Conservation (phyloP, 2,113 vertebrate species). For the Chunga burmeisteri region DNA sequence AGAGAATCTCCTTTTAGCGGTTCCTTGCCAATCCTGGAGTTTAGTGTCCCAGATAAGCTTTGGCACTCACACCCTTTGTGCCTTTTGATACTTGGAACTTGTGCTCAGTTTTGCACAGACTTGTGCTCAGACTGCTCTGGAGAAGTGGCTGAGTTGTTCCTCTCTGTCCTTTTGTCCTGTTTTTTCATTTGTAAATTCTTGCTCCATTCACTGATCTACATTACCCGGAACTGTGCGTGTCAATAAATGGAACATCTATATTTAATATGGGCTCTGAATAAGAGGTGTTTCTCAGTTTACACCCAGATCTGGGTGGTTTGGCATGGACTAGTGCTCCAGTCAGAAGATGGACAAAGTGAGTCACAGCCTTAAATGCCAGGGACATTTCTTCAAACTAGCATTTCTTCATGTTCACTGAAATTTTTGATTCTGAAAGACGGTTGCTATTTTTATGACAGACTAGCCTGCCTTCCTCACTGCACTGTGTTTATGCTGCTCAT, state of each 20-base stretch:
- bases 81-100: not conserved
- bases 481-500: not conserved
- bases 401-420: not conserved
- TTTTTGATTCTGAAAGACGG: not conserved
- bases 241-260: not conserved
- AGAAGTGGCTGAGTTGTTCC: not conserved
- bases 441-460: not conserved
- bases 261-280: not conserved
- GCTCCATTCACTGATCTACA: not conserved
- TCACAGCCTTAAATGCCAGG: slow-evolving; percentile 15
- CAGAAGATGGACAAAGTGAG: not conserved
- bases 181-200: not conserved
- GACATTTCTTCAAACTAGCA: not conserved
- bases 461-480: not conserved
- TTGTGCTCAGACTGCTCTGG: not conserved
- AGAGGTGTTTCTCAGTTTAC: not conserved
- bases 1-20: not conserved
- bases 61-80: not conserved
- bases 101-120: not conserved
- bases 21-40: not conserved
- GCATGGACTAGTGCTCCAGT: not conserved
- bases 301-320: not conserved
- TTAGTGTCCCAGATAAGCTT: not conserved
- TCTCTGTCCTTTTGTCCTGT: not conserved
- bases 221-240: not conserved